Evolutionary conservation across 2,888 invertebrate genomes (phyloP).

Genomic region (Alloplasta piceator): DNA sequence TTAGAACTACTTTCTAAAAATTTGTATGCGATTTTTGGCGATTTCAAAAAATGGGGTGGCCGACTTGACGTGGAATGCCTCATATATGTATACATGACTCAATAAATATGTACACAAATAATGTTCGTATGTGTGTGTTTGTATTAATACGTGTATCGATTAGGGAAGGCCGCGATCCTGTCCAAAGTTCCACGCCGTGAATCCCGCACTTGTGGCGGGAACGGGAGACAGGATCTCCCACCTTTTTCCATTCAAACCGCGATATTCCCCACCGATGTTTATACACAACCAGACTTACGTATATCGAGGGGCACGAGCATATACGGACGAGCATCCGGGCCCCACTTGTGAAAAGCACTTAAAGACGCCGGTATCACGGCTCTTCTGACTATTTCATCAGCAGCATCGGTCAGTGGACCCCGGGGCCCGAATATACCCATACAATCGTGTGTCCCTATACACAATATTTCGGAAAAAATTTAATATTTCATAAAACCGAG

Average conservation of each 20-base stretch:
- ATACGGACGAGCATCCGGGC: conserved; percentile 67
- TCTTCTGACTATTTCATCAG: conserved; percentile 80
- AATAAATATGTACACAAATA: too few relatives aligned
- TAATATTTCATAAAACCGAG: conserved; percentile 2
- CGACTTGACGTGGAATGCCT: too few relatives aligned
- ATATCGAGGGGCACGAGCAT: conserved; percentile 36
- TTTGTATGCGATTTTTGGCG: too few relatives aligned
- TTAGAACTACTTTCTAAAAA: too few relatives aligned
- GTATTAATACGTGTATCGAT: background rate
- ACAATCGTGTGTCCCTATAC: background rate
- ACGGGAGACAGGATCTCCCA: conserved; percentile 52
- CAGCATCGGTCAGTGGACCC: conserved; percentile 80
- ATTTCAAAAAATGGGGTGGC: too few relatives aligned
- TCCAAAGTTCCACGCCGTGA: conserved; percentile 5
- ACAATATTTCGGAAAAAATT: background rate
- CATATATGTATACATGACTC: too few relatives aligned
- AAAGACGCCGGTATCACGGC: conserved; percentile 75
- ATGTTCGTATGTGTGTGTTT: background rate
- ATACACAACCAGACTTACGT: conserved; percentile 28
- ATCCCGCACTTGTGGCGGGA: conserved; percentile 45
- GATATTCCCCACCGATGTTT: background rate
- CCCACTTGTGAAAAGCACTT: conserved; percentile 80
- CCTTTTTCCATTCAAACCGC: conserved; percentile 33
- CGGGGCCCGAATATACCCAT: conserved; percentile 67
- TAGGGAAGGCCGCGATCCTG: conserved; percentile 9